Evolutionary conservation across 64 coral and sea anemone genomes (phyloP).

Genomic region (Astreopora myriophthalma): DNA sequence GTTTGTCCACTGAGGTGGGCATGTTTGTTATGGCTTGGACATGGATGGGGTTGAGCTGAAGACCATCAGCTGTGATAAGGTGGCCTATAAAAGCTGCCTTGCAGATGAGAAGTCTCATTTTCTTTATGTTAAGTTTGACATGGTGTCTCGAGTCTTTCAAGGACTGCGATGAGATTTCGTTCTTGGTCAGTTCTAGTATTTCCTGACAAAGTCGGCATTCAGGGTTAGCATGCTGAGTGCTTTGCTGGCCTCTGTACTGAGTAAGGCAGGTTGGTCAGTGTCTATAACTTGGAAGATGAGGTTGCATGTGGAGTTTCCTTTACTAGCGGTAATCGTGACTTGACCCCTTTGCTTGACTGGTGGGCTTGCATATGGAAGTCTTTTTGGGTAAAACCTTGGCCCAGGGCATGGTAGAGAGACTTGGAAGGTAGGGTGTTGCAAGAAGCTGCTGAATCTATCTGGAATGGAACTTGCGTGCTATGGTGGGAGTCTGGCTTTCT

Average conservation of each 20-base stretch:
- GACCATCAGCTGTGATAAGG: too few relatives aligned
- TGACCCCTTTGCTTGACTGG: slow-evolving; percentile 8
- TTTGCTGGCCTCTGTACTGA: slow-evolving; percentile 46
- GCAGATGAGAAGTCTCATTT: too few relatives aligned
- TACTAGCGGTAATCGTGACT: not conserved
- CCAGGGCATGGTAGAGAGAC: not conserved
- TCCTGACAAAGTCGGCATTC: slow-evolving; percentile 3
- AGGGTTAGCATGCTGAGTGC: not conserved
- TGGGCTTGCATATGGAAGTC: slow-evolving; percentile 17
- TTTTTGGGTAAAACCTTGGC: not conserved
- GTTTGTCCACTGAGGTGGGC: too few relatives aligned
- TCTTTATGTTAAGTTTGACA: too few relatives aligned
- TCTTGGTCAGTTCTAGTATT: not conserved
- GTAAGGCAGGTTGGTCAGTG: slow-evolving; percentile 35
- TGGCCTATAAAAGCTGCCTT: too few relatives aligned
- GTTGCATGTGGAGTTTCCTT: not conserved
- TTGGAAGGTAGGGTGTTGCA: slow-evolving; percentile 35
- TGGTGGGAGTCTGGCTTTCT: not conserved
- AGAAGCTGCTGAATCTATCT: slow-evolving; percentile 43
- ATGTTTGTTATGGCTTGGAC: too few relatives aligned
- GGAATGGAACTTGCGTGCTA: slow-evolving; percentile 2
- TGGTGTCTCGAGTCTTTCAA: too few relatives aligned
- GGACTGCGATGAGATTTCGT: too few relatives aligned
- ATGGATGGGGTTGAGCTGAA: too few relatives aligned
- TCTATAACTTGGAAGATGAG: slow-evolving; percentile 44